phyloP scores from a whole-genome alignment of 2,888 invertebrate species.

The Andrena camellia region DNA sequence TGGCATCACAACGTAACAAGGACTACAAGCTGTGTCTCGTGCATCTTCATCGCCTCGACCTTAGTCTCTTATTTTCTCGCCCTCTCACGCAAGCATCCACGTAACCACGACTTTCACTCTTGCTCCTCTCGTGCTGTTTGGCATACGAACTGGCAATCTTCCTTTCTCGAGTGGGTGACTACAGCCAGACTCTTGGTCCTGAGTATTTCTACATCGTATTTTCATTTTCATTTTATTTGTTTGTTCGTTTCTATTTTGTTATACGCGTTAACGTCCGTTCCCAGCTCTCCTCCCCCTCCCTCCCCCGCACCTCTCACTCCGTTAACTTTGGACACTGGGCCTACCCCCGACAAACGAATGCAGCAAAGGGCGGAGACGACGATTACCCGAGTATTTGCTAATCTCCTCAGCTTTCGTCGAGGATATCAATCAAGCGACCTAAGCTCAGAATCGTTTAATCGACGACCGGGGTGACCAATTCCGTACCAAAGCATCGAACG shows the following conservation, averaged over 20 bases:
- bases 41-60: conserved; percentile 58
- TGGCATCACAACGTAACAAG: conserved; percentile 85
- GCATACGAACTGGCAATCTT: conserved; percentile 54
- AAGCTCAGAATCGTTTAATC: not conserved
- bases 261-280: conserved; percentile 56
- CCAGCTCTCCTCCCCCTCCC: not conserved
- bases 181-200: conserved; percentile 85
- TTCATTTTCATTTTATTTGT: conserved; percentile 48
- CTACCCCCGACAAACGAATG: conserved; percentile 53
- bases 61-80: conserved; percentile 13
- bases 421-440: not conserved
- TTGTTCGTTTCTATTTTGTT: conserved; percentile 42
- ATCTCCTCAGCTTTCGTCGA: not conserved
- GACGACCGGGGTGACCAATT: not conserved
- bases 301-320: not conserved
- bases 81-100: conserved; percentile 11
- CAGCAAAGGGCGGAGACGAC: conserved; percentile 42
- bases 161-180: conserved; percentile 79
- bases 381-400: conserved; percentile 23
- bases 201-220: conserved; percentile 84
- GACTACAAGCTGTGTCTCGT: conserved; percentile 83
- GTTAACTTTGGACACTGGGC: conserved; percentile 65
- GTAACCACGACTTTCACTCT: conserved; percentile 11
- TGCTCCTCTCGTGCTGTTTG: conserved; percentile 1
- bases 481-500: not conserved